phyloP scores from a whole-genome alignment of 2,797 vertebrate species.

The Kryptolebias ocellatus region DNA sequence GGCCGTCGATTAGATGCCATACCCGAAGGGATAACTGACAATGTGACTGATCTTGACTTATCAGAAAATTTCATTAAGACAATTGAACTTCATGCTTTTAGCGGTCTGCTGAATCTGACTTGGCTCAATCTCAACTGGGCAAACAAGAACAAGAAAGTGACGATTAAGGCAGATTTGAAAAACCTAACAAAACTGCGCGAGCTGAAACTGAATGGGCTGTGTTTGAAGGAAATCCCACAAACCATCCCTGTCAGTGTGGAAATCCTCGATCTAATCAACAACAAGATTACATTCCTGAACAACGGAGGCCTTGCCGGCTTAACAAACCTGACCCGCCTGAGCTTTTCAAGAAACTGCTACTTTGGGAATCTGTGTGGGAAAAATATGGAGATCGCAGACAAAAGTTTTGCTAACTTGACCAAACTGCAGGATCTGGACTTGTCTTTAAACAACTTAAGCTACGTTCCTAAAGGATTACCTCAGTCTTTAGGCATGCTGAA shows the following conservation, averaged over 20 bases:
- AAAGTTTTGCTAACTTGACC: slow-evolving; percentile 79
- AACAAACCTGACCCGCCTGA: slow-evolving; percentile 79
- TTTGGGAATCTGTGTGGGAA: slow-evolving; percentile 84
- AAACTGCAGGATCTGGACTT: slow-evolving; percentile 82
- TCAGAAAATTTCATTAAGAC: slow-evolving; percentile 85
- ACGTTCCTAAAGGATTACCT: slow-evolving; percentile 84
- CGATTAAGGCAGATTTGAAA: slow-evolving; percentile 76
- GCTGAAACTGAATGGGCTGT: slow-evolving; percentile 80
- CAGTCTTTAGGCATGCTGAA: slow-evolving; percentile 75
- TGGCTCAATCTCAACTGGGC: slow-evolving; percentile 84
- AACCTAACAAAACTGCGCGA: slow-evolving; percentile 78
- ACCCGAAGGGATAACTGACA: slow-evolving; percentile 82
- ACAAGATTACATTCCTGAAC: slow-evolving; percentile 80
- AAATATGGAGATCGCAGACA: slow-evolving; percentile 68
- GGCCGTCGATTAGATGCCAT: slow-evolving; percentile 72
- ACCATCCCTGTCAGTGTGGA: slow-evolving; percentile 80
- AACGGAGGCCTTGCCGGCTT: slow-evolving; percentile 74
- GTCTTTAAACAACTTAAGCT: slow-evolving; percentile 88
- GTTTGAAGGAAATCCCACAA: slow-evolving; percentile 77
- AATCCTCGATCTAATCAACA: slow-evolving; percentile 80
- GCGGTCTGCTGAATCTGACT: slow-evolving; percentile 76
- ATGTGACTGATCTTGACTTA: slow-evolving; percentile 85
- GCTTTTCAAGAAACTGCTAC: slow-evolving; percentile 89
- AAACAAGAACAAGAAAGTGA: slow-evolving; percentile 63
- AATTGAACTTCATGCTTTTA: slow-evolving; percentile 74